Evolutionary conservation across 2,113 vertebrate genomes (phyloP), one percentile per base, ranked within the genome.

Genomic region (Riparia riparia): DNA sequence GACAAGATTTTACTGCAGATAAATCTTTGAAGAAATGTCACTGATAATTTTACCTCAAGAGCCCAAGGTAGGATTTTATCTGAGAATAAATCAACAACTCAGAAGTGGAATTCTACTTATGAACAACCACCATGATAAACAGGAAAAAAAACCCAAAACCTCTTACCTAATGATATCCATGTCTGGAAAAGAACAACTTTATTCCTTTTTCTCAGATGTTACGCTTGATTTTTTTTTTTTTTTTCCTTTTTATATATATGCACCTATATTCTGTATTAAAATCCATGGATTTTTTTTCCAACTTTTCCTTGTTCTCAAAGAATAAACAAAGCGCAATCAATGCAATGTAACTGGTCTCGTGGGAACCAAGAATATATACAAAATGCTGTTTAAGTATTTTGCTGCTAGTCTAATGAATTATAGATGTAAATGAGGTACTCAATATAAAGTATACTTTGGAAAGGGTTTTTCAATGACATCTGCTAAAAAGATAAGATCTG

Each of bases 21-120:
- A 92, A 93, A 77, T 86, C 20, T 81, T 8, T 63, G 64, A 86
- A 70, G 47, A 94, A 95, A 92, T 31, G 15, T 45, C 88, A 96
- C 71, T 31, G 57, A 54, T 78, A 44, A 8, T 82, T 94, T n/a
- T 54, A 72, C n/a, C 31, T 83, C 49, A 34, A 58, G 8, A 95
- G 51, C n/a, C 17, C 31, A 68, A 54, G 34, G 41, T 14, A 72
- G 29, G 12, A 71, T 80, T 82, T 57, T 51, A 77, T 61, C 44
- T 58, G 25, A 90, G 56, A 81, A 89, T 34, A 74, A 32, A 66
- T 13, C 1, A 3, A 26, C 34, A 58, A 45, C 7, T 7, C 19
- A 54, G 32, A 51, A 82, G 19, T 82, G 28, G 34, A 72, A 90
- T 63, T 80, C 24, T 42, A 66, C 29, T 72, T 86, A 69, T 17